phyloP scores from a whole-genome alignment of 1,140 invertebrate species.

The Idris sp. region DNA sequence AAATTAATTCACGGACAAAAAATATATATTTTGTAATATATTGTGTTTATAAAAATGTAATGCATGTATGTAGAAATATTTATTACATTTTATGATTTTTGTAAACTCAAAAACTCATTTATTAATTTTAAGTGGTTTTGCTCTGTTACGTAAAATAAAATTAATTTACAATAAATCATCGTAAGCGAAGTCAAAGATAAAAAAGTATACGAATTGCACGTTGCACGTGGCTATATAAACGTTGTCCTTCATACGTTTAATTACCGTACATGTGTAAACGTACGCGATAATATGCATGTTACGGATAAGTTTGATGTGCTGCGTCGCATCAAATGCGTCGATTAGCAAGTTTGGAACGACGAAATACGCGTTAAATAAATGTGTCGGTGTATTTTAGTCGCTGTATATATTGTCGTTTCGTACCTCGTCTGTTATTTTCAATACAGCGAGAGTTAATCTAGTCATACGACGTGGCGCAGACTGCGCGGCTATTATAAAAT shows the following conservation, averaged over 20 bases:
- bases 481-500: constrained; percentile 4
- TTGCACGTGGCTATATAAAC: constrained; percentile 44
- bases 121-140: no score
- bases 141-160: constrained; percentile 26
- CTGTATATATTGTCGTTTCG: constrained; percentile 37
- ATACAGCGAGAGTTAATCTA: constrained; percentile 41
- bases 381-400: constrained; percentile 66
- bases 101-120: no score
- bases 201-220: constrained; percentile 48
- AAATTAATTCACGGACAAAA: no score
- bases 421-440: constrained; percentile 11
- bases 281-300: constrained; percentile 42
- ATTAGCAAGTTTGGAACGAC: constrained; percentile 63
- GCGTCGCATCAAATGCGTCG: constrained; percentile 29
- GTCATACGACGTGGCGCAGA: no score
- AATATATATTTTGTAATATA: no score
- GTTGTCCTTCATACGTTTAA: constrained; percentile 36
- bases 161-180: constrained; percentile 30
- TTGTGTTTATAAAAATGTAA: no score
- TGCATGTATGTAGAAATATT: no score
- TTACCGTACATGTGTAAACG: constrained; percentile 55
- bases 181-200: constrained; percentile 39
- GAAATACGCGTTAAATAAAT: constrained; percentile 67
- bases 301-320: constrained; percentile 42
- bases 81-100: no score